Percentiles rank a stretch among this genome's conserved stretches.
These are phyloP conservation scores for Phylloscopus trochilus DNA, from an alignment of 2,113 vertebrate genomes.

Conservation along the genomic window DNA sequence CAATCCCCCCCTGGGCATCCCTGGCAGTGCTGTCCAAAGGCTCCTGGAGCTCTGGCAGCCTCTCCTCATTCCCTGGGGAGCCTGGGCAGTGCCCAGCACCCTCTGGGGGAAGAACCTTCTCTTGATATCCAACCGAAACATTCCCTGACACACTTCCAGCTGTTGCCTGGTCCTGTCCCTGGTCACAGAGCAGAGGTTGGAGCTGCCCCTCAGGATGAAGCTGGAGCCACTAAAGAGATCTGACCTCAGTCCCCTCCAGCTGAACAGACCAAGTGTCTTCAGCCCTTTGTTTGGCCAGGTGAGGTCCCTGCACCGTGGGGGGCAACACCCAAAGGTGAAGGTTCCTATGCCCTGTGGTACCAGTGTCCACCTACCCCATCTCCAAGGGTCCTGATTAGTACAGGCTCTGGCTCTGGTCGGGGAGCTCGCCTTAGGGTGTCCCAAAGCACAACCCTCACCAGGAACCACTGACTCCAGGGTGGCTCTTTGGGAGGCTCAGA, in stretches of 20 bases:
- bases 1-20: not conserved
- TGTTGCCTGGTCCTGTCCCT: not conserved
- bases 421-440: accelerated
- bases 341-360: not conserved
- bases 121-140: accelerated
- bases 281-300: not conserved
- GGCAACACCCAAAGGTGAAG: not conserved
- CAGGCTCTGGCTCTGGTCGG: not conserved
- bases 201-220: not conserved
- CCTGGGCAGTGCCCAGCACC: not conserved
- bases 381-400: not conserved
- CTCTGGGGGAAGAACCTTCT: not conserved
- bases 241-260: not conserved
- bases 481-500: not conserved
- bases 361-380: not conserved
- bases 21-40: accelerated
- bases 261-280: not conserved
- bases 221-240: not conserved
- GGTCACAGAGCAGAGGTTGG: accelerated
- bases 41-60: not conserved
- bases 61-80: not conserved
- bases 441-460: not conserved
- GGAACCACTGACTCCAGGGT: not conserved
- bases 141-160: not conserved
- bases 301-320: not conserved